Base-by-base conservation (phyloP, 2,888 invertebrate genomes). In the Cataglyphis rosenhaueri region DNA sequence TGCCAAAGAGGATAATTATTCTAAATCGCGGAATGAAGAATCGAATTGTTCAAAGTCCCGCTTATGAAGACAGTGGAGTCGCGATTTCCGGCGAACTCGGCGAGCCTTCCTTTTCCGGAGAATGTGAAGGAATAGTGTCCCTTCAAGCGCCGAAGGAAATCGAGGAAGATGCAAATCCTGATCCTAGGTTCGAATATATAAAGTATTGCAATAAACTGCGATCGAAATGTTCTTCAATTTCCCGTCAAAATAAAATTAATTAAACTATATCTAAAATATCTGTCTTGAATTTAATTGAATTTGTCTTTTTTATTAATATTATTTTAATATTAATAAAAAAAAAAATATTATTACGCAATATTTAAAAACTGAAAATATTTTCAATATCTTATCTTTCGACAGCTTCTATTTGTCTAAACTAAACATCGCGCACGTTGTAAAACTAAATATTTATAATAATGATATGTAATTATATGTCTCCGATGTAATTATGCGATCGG, bases 71-170 rank as follows among this genome's bases (percentile, higher is more conserved):
- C 78, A 93, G 93, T 84, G 93, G 93, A 21, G 89, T 93, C 21
- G 93, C 92, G 32, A 91, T 91, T 87, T 93, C 92, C 84, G 93
- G 92, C 65, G 93, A 93, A 94, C 88, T 92, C 38, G 93, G 93
- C 25, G 93, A 93, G 76, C 89, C 90, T 66, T 93, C 92, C 15
- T 92, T 90, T 71, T 92, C 92, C 75, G 92, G 90, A 12, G 92
- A 91, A 74, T 92, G 88, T 89, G 91, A 93, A 9, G 91, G 91
- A 66, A 87, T 92, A 81, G 89, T 88, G 70, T 91, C 88, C 82
- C 83, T 85, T 48, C 85, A 65, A 32, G 83, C 86, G 59, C 87
- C 87, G 8, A 90, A 90, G 59, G 87, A 71, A 48, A 89, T 86
- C 73, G 87, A 88, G 35, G 87, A 87, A 64, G 88, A 90, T 66